A percentile compares a stretch with the other conserved stretches of the same genome.
Conservation (phyloP, 2,888 invertebrate species). For the Drosophila pseudotakahashii region DNA sequence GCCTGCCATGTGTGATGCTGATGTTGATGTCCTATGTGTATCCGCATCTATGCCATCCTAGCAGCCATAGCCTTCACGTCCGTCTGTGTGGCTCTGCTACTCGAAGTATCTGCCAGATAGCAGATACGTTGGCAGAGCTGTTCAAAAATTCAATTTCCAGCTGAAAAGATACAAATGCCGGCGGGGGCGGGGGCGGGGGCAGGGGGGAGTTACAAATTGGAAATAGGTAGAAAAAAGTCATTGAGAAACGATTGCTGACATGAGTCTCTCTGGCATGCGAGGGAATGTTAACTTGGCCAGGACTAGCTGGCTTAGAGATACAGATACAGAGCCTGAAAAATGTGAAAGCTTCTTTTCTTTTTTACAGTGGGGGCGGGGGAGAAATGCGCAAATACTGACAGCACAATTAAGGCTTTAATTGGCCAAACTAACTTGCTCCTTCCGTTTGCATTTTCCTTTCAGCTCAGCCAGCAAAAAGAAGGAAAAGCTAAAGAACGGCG, state of each 20-base stretch:
- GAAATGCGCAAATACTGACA: conserved; percentile 48
- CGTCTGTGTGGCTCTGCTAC: conserved; percentile 18
- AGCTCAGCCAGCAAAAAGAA: conserved; percentile 3
- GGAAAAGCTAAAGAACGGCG: conserved; percentile 1
- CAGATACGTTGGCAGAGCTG: conserved; percentile 53
- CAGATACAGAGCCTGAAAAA: conserved; percentile 42
- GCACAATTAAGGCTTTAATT: conserved; percentile 71
- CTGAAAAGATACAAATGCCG: conserved; percentile 64
- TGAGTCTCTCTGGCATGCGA: conserved; percentile 55
- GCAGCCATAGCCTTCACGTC: not conserved
- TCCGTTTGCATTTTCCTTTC: conserved; percentile 35
- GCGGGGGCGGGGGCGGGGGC: not conserved
- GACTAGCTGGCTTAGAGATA: conserved; percentile 24
- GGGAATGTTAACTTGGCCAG: conserved; percentile 37
- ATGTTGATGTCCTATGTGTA: conserved; percentile 32
- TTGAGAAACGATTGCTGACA: conserved; percentile 76
- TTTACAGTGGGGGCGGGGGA: not conserved
- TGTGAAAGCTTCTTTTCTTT: conserved; percentile 45
- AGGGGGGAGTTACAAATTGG: conserved; percentile 59
- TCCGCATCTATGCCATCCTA: conserved; percentile 6
- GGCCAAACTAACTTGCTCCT: conserved; percentile 43
- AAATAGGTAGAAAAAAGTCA: conserved; percentile 72
- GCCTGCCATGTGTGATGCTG: conserved; percentile 48
- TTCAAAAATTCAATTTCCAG: conserved; percentile 79
- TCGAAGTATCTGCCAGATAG: conserved; percentile 29